Base-by-base conservation (phyloP, 2,888 invertebrate genomes). In the Polylopha cassiicola region DNA sequence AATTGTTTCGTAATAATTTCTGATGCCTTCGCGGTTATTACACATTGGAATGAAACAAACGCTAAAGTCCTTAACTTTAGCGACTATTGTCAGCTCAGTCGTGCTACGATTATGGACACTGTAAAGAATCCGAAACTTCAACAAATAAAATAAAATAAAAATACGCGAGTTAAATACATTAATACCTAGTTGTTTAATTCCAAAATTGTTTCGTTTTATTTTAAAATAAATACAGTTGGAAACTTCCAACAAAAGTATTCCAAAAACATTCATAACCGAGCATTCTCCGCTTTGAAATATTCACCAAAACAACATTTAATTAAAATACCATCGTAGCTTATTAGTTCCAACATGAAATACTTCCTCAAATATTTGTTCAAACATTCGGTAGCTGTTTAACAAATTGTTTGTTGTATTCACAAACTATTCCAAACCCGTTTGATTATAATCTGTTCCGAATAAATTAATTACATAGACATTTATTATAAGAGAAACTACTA, bases 391-490 rank as follows among this genome's bases (percentile, higher is more conserved):
- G 65, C 69, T 54, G 51, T 51, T 46, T 47, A 65, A 78, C 79
- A 80, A 81, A 79, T 81, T 75, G 70, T 74, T 71, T 67, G 48
- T 59, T 63, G 62, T 61, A 54, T 47, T 41, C 21, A 30, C 24
- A 59, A 78, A 74, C 66, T 71, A 78, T 80, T 70, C 51, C 14
- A 55, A 60, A 45, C 52, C 47, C 49, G 55, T 45, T 44, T 51
- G 77, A 80, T 79, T 71, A 42, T 53, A 79, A 78, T 60, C 43
- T 47, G 48, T 39, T 54, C 48, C 43, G 61, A 70, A 77, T 77
- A 69, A 77, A 80, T 81, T 73, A 71, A 74, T 77, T 73, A 72
- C 61, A 53, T 58, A 55, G 62, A 73, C 66, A 60, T 70, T 67
- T 61, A 61, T 64, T 66, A 63, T 50, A 48, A 53, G 66, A 70